Percentiles rank a stretch among this genome's conserved stretches.
phyloP scores from a whole-genome alignment of 1,140 invertebrate species.

The Sesamia nonagrioides region DNA sequence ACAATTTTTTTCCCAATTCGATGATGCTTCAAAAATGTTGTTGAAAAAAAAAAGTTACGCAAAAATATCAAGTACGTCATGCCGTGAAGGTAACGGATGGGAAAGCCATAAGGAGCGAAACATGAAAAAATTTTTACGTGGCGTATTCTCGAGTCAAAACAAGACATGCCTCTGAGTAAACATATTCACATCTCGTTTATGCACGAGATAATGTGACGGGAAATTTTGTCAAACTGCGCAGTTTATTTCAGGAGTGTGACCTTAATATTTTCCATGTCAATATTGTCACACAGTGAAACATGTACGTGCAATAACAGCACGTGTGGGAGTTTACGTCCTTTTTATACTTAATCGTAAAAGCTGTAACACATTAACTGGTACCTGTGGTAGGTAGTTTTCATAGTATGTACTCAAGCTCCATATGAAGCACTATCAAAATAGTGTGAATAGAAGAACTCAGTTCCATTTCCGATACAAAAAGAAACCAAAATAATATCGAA shows the following conservation, averaged over 20 bases:
- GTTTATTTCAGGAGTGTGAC: not conserved
- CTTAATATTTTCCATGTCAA: slow-evolving; percentile 30
- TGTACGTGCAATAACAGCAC: slow-evolving; percentile 50
- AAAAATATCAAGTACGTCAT: not conserved
- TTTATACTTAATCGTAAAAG: slow-evolving; percentile 63
- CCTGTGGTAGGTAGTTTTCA: too few species aligned
- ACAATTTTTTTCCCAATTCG: slow-evolving; percentile 17
- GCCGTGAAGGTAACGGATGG: not conserved
- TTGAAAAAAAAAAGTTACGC: slow-evolving; percentile 23
- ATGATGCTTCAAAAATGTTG: not conserved
- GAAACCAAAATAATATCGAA: not conserved
- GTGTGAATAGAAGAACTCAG: too few species aligned
- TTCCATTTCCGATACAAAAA: not conserved
- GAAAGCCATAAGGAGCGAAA: not conserved
- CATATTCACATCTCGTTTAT: too few species aligned
- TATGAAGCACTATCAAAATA: too few species aligned
- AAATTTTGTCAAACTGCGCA: not conserved
- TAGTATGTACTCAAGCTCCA: too few species aligned
- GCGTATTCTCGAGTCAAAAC: too few species aligned
- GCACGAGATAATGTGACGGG: too few species aligned
- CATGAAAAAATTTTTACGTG: not conserved
- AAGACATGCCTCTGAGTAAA: too few species aligned
- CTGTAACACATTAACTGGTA: slow-evolving; percentile 49
- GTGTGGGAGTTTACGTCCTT: slow-evolving; percentile 55
- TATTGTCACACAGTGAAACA: slow-evolving; percentile 3